Conservation (phyloP, 2,113 vertebrate species). For the Petromus typicus region DNA sequence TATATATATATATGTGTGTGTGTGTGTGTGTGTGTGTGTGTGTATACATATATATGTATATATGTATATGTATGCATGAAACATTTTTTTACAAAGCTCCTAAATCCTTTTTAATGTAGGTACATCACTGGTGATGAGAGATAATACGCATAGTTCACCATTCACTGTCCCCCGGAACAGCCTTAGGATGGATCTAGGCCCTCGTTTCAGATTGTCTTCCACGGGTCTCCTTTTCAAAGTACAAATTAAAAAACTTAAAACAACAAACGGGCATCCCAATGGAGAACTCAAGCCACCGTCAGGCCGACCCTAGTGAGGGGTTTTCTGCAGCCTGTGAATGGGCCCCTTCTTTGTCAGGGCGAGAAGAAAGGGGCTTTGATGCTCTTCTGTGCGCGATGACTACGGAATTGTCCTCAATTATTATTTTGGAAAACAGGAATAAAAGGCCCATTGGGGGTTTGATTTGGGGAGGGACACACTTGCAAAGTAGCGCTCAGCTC, state of each 20-base stretch:
- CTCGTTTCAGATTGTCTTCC: not conserved
- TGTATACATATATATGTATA: not conserved
- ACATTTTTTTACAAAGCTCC: not conserved
- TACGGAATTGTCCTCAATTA: slow-evolving; percentile 60
- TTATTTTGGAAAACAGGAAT: slow-evolving; percentile 39
- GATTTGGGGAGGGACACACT: not conserved
- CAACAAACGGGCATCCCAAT: not conserved
- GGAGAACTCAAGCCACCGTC: not conserved
- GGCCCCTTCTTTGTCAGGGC: slow-evolving; percentile 27
- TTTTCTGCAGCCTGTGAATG: slow-evolving; percentile 34
- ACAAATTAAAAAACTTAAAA: not conserved
- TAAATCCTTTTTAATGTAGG: not conserved
- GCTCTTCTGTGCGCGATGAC: slow-evolving; percentile 43
- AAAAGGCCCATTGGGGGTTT: slow-evolving; percentile 52
- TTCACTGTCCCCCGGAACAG: not conserved
- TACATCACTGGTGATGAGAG: not conserved
- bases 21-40: no score
- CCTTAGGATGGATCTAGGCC: slow-evolving; percentile 5
- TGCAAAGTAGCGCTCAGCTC: not conserved
- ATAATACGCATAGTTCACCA: not conserved
- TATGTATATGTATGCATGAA: not conserved
- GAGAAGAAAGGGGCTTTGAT: slow-evolving; percentile 12
- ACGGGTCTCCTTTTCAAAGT: not conserved
- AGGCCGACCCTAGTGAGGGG: not conserved
- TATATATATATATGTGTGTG: not conserved